phyloP scores from a whole-genome alignment of 2,888 invertebrate genomes.

The Ormyrus pomaceus region DNA sequence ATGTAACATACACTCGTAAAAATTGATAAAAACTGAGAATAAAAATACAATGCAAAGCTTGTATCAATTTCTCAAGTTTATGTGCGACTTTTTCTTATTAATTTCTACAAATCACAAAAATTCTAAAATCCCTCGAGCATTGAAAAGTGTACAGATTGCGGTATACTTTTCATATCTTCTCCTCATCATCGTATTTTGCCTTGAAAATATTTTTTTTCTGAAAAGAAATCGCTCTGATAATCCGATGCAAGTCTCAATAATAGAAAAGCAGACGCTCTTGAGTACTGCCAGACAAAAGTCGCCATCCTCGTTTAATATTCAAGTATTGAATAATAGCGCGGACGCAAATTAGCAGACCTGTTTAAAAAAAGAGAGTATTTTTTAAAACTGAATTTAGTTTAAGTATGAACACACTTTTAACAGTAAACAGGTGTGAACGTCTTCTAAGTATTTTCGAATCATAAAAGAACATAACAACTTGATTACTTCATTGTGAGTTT shows the following conservation, averaged over 20 bases:
- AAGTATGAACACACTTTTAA: no score
- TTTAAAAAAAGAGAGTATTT: constrained; percentile 63
- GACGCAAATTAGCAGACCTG: constrained; percentile 90
- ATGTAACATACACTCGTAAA: constrained; percentile 40
- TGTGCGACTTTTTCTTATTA: constrained; percentile 40
- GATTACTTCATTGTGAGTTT: no score
- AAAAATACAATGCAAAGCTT: constrained; percentile 23
- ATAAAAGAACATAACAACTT: no score
- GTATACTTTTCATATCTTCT: constrained; percentile 19
- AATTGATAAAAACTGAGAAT: constrained; percentile 40
- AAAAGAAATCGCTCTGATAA: constrained; percentile 37
- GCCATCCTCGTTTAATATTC: constrained; percentile 93
- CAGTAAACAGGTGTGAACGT: no score
- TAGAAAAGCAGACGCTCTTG: constrained; percentile 92
- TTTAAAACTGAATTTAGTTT: no score
- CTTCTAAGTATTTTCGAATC: no score
- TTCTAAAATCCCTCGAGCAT: constrained; percentile 22
- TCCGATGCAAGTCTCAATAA: constrained; percentile 77
- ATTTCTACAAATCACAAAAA: constrained; percentile 53
- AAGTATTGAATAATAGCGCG: constrained; percentile 92
- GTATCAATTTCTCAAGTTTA: constrained; percentile 39
- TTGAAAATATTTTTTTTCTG: constrained; percentile 57
- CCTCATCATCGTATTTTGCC: constrained; percentile 44
- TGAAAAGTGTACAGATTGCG: constrained; percentile 17
- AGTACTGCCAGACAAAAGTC: constrained; percentile 88